Evolutionary conservation across 1,140 invertebrate species (phyloP).

Genomic region (Aphidius gifuensis): DNA sequence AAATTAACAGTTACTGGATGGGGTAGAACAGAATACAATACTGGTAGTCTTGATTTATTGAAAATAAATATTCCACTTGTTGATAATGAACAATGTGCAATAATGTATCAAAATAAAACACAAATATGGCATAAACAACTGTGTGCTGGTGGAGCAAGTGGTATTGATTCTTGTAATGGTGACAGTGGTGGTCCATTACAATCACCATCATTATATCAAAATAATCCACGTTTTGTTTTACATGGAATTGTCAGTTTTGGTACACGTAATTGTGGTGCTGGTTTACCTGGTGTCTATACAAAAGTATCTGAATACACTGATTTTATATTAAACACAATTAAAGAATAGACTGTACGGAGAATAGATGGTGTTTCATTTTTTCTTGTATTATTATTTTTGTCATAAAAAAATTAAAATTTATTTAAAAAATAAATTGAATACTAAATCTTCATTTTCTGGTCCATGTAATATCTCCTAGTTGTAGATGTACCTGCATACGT

Average conservation of each 20-base stretch:
- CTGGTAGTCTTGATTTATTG: conserved; percentile 44
- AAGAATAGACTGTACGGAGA: background rate
- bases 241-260: conserved; percentile 65
- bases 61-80: conserved; percentile 54
- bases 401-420: no score
- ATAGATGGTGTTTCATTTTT: no score
- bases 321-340: conserved; percentile 53
- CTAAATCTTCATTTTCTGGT: no score
- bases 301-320: conserved; percentile 56
- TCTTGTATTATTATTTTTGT: no score
- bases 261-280: conserved; percentile 56
- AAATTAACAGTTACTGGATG: conserved; percentile 55
- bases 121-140: conserved; percentile 46
- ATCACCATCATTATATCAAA: conserved; percentile 16
- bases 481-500: no score
- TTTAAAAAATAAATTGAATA: no score
- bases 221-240: conserved; percentile 22
- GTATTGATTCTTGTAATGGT: conserved; percentile 41
- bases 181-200: conserved; percentile 51
- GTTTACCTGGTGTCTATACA: conserved; percentile 62
- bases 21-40: conserved; percentile 51
- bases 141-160: conserved; percentile 56
- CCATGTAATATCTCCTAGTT: no score
- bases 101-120: conserved; percentile 38
- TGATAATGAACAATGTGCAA: conserved; percentile 42